Evolutionary conservation across 2,888 invertebrate genomes (phyloP).

Genomic region (Cremastinae sp.): DNA sequence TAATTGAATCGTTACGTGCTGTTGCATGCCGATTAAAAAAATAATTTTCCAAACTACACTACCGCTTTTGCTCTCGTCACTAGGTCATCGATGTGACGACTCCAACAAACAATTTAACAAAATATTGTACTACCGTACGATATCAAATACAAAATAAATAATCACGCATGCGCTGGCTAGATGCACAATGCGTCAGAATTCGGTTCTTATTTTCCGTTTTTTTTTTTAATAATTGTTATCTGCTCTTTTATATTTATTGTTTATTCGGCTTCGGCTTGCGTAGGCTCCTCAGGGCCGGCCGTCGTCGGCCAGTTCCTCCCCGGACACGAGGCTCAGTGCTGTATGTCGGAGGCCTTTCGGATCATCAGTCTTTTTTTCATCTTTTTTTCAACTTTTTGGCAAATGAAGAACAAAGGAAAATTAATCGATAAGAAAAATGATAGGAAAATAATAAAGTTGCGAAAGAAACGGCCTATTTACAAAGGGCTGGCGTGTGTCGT

Average conservation of each 20-base stretch:
- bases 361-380: slow-evolving; percentile 60
- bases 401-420: slow-evolving; percentile 69
- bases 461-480: slow-evolving; percentile 65
- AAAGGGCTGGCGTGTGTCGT: slow-evolving; percentile 66
- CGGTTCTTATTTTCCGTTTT: slow-evolving; percentile 71
- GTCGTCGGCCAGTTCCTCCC: slow-evolving; percentile 79
- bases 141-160: slow-evolving; percentile 52
- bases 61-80: slow-evolving; percentile 37
- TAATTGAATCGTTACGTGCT: slow-evolving; percentile 48
- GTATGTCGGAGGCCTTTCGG: slow-evolving; percentile 78
- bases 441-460: slow-evolving; percentile 62
- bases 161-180: slow-evolving; percentile 79
- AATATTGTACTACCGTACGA: slow-evolving; percentile 36
- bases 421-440: slow-evolving; percentile 56
- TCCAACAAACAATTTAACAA: slow-evolving; percentile 21
- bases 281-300: slow-evolving; percentile 79
- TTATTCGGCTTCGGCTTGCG: slow-evolving; percentile 68
- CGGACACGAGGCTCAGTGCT: slow-evolving; percentile 82
- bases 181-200: slow-evolving; percentile 81
- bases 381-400: slow-evolving; percentile 61
- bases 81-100: slow-evolving; percentile 19
- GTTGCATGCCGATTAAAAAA: slow-evolving; percentile 60
- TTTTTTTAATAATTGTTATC: slow-evolving; percentile 36
- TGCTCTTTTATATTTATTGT: slow-evolving; percentile 44
- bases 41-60: slow-evolving; percentile 46